Evolutionary conservation across 2,888 invertebrate genomes (phyloP).

Genomic region (Campopleginae sp.): DNA sequence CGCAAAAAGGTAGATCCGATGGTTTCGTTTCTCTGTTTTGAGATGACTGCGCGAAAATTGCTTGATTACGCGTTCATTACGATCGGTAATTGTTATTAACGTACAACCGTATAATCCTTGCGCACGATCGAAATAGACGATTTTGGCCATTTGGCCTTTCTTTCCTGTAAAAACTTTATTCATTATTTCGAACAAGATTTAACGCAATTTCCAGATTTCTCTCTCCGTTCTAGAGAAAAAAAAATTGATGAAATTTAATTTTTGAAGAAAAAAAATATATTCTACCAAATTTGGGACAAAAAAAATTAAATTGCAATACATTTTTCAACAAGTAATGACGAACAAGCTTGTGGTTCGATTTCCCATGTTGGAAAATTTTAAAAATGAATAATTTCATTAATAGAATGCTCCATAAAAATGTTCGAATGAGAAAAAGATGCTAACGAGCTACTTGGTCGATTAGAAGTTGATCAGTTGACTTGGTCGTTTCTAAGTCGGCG

Average conservation of each 20-base stretch:
- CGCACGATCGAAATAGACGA: not conserved
- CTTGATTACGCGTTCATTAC: not conserved
- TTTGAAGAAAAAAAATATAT: no score
- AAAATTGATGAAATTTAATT: no score
- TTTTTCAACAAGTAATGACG: not conserved
- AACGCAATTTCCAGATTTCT: no score
- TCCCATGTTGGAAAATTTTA: not conserved
- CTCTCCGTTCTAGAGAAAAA: no score
- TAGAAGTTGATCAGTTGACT: constrained; percentile 43
- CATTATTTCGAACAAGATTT: no score
- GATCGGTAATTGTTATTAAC: not conserved
- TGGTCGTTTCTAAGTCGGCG: constrained; percentile 28
- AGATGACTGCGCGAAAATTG: not conserved
- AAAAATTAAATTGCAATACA: not conserved
- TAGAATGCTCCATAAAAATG: not conserved
- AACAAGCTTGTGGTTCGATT: not conserved
- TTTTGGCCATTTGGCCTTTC: not conserved
- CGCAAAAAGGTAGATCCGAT: not conserved
- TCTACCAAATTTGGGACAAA: no score
- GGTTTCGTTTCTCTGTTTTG: not conserved
- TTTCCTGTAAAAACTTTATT: no score
- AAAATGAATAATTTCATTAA: not conserved
- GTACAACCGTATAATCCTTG: not conserved
- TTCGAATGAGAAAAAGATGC: constrained; percentile 11
- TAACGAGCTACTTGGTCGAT: constrained; percentile 33